Conservation (phyloP, 2,888 invertebrate genomes). For the Lysandra coridon region DNA sequence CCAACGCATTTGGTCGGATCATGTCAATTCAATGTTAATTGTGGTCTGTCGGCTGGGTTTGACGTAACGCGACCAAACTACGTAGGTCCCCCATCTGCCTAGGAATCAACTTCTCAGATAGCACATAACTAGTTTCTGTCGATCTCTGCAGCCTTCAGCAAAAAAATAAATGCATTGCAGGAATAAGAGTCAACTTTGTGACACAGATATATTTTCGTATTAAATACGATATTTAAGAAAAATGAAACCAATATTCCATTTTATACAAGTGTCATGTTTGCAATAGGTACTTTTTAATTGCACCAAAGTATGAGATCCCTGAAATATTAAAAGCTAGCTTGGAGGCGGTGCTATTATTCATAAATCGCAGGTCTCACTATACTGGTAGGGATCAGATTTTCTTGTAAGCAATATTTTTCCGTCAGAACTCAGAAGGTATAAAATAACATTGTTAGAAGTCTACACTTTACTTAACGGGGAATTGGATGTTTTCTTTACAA, state of each 20-base stretch:
- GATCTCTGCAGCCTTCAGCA: no score
- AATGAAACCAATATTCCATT: neutral
- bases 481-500: neutral
- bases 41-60: no score
- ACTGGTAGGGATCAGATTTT: slow-evolving; percentile 54
- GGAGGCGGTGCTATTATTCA: neutral
- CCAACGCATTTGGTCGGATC: no score
- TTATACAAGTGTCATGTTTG: slow-evolving; percentile 11
- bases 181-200: neutral
- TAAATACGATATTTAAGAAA: neutral
- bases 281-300: slow-evolving; percentile 46
- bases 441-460: slow-evolving; percentile 56
- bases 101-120: no score
- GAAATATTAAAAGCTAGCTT: slow-evolving; percentile 31
- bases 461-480: slow-evolving; percentile 58
- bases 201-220: neutral
- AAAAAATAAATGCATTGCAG: no score
- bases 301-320: slow-evolving; percentile 49
- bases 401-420: slow-evolving; percentile 67
- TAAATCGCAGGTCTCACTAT: slow-evolving; percentile 46
- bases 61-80: no score
- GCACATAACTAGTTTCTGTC: no score
- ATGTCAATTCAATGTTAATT: no score
- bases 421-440: slow-evolving; percentile 48
- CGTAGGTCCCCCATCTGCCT: no score